Base-by-base conservation (phyloP, 64 coral and sea anemone species). In the Cladopsammia gracilis region DNA sequence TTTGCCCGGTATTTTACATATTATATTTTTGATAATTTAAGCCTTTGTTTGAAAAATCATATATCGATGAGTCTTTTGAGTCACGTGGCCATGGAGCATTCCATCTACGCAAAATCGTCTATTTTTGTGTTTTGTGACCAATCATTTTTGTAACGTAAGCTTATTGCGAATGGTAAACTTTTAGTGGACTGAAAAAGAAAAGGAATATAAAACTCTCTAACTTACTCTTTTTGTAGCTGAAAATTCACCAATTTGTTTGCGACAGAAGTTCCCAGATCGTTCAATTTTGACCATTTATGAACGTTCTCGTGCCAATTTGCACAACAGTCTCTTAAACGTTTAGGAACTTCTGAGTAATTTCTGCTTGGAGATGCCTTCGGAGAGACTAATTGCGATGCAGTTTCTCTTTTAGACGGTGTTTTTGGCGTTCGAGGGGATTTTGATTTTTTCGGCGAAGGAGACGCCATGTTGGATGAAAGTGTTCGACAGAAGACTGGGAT, bases 231-330 rank as follows among this genome's bases (percentile, higher is more conserved):
- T 92, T 96, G 94, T 10, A 96, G 88, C 25, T 96, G 88, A 45
- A 91, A 75, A 85, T 99, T 96, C 69, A 93, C 86, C 47, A 99
- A 74, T 49, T 99, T 99, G 49, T 91, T 99, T 16, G 98, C 98
- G 62, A 96, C 82, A 14, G 73, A 88, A 12, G 62, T 82, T 59
- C 94, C 94, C 18, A 88, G 16, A 60, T 75, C 53, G 16, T 99
- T 99, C 8, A 92, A 52, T 86, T 66, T 89, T 16, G 91, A 82
- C 98, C 98, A 99, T 89, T 96, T 99, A 52, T 94, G 82, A 3
- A 94, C 56, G 48, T 68, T 71, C 46, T 99, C 98, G 69, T 96
- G 94, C 88, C 91, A 96, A 51, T 60, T 91, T 16, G 78, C 87
- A 80, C 98, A 99, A 26, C 95, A 94, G 47, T 96, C 92, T 81